Base-by-base conservation (phyloP, 2,113 vertebrate genomes). In the Calonectris borealis region DNA sequence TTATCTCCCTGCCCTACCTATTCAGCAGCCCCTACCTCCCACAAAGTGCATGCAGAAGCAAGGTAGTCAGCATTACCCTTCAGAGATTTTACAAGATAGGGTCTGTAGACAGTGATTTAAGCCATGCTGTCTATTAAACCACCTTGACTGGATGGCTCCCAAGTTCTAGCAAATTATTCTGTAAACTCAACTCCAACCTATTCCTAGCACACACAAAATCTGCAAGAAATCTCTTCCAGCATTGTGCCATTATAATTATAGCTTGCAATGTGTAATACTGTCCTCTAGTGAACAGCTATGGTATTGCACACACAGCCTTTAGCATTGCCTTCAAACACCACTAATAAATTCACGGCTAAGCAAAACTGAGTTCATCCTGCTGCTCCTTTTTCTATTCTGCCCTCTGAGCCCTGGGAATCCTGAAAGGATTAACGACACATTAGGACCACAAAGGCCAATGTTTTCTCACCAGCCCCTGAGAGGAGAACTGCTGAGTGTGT, bases 251-350 rank as follows among this genome's bases (percentile, higher is more conserved):
- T 19, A 7, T 7, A 36, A 69, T 36, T 27, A 34, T 1, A 36
- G 9, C 61, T 91, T 90, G 81, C 44, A 16, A 1, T 10, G 86
- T 94, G 83, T 77, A 83, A 96, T 40, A 31, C 86, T 96, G 97
- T 65, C 96, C 96, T 94, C 97, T 97, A 77, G 95, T 38, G 97
- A 85, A 27, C 22, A 38, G 70, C 60, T 11, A 13, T 3, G 52
- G 55, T 10, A 75, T 3, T 62, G 82, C 86, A 94, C 32, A 64
- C 12, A 5, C 54, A 21, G 57, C 52, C 46, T 10, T 11, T 1
- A 15, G 38, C 34, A 21, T 0, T 7, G 25, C 38, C 71, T 13
- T 27, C 65, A 3, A 9, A 44, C 58, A 14, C 11, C 54, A 16
- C n/a, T 1, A 16, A 4, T 2, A 6, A 55, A 65, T 7, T 9